Percentiles rank a stretch among this genome's conserved stretches.
These are phyloP conservation scores for Synanceia verrucosa DNA, from an alignment of 2,797 vertebrate genomes.

Conservation along the genomic window DNA sequence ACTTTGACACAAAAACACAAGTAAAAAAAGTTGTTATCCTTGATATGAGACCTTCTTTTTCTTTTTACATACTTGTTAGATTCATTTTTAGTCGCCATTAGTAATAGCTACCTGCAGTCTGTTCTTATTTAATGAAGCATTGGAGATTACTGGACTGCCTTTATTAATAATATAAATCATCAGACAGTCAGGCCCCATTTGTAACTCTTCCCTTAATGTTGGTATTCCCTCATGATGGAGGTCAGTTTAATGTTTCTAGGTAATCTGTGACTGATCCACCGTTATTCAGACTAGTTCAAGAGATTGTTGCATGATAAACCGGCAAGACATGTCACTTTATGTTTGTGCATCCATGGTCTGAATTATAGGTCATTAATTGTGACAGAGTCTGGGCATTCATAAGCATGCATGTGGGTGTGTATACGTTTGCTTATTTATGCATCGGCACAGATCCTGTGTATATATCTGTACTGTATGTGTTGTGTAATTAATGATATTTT, in stretches of 20 bases:
- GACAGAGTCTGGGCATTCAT: background rate
- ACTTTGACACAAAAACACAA: no score
- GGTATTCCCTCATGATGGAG: background rate
- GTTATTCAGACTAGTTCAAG: background rate
- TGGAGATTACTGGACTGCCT: background rate
- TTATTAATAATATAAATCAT: slow-evolving; percentile 30
- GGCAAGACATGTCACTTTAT: background rate
- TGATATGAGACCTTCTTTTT: background rate
- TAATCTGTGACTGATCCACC: background rate
- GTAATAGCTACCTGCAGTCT: background rate
- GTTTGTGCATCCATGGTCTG: slow-evolving; percentile 14
- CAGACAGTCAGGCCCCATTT: background rate
- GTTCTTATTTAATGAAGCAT: background rate
- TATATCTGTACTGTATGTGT: background rate
- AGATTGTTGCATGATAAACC: background rate
- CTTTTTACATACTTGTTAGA: background rate
- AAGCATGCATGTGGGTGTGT: background rate
- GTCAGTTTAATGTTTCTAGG: background rate
- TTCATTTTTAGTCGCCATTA: background rate
- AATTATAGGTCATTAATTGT: background rate
- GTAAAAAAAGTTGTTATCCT: no score
- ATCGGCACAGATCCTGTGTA: background rate
- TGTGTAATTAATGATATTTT: no score
- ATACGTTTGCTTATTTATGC: slow-evolving; percentile 8
- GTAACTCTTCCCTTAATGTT: background rate